phyloP scores from a whole-genome alignment of 2,888 invertebrate species.

The Hanleya hanleyi region DNA sequence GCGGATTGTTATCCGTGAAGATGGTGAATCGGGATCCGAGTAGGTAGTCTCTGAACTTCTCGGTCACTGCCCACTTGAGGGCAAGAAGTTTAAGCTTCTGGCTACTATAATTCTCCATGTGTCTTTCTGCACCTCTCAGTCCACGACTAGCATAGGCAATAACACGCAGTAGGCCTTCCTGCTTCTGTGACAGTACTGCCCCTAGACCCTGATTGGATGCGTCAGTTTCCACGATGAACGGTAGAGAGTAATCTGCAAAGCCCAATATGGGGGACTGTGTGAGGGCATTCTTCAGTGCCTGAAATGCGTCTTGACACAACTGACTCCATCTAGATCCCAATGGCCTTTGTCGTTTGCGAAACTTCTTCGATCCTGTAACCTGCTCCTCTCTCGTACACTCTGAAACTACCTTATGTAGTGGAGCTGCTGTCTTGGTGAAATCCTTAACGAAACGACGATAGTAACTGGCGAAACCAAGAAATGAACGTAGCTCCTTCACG shows the following conservation, averaged over 20 bases:
- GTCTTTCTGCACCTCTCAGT: not conserved
- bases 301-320: not conserved
- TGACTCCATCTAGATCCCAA: not conserved
- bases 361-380: not conserved
- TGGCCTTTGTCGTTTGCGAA: not conserved
- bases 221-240: not conserved
- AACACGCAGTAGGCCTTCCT: too few relatives aligned
- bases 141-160: not conserved
- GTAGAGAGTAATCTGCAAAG: not conserved
- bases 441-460: not conserved
- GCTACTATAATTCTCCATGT: too few relatives aligned
- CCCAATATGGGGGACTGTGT: not conserved
- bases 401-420: not conserved
- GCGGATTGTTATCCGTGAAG: conserved; percentile 22
- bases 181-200: not conserved
- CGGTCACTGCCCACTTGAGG: conserved; percentile 35
- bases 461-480: conserved; percentile 8
- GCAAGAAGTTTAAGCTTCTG: conserved; percentile 33
- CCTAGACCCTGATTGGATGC: not conserved
- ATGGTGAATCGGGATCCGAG: conserved; percentile 11
- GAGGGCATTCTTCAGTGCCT: not conserved
- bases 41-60: conserved; percentile 26
- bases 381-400: not conserved
- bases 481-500: conserved; percentile 10
- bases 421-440: not conserved